phyloP scores from a whole-genome alignment of 2,797 vertebrate genomes.

The Leptatherina wallacei region DNA sequence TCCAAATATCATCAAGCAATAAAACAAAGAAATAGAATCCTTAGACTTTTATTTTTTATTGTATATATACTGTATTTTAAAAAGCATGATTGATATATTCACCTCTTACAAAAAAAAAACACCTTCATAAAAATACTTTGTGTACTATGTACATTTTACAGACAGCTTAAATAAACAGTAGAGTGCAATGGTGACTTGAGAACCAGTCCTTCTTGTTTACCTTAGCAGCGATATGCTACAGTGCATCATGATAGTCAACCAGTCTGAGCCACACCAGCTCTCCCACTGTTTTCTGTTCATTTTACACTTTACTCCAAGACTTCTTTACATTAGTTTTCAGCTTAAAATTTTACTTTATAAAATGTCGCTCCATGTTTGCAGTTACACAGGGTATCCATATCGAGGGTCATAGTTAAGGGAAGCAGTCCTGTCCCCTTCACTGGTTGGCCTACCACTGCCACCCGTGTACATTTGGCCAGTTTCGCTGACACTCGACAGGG shows the following conservation, averaged over 20 bases:
- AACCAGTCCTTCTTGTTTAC: conserved; percentile 6
- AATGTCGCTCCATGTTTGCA: neutral
- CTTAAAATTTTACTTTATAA: neutral
- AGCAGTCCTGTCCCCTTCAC: neutral
- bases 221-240: conserved; percentile 1
- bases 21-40: conserved; percentile 3
- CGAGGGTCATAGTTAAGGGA: conserved; percentile 70
- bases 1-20: neutral
- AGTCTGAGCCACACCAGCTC: conserved; percentile 6
- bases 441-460: conserved; percentile 3
- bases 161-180: conserved; percentile 5
- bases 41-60: conserved; percentile 46
- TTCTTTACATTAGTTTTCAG: conserved; percentile 8
- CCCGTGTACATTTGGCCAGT: conserved; percentile 32
- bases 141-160: conserved; percentile 58
- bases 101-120: conserved; percentile 10
- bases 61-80: conserved; percentile 6
- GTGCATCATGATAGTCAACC: conserved; percentile 26
- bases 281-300: conserved; percentile 27
- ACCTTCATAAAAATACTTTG: conserved; percentile 32
- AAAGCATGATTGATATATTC: conserved; percentile 19
- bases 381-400: conserved; percentile 83
- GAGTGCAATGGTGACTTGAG: neutral
- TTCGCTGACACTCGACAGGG: conserved; percentile 34
- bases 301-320: conserved; percentile 8